Base-by-base conservation (phyloP, 2,888 invertebrate genomes). In the Patella depressa region DNA sequence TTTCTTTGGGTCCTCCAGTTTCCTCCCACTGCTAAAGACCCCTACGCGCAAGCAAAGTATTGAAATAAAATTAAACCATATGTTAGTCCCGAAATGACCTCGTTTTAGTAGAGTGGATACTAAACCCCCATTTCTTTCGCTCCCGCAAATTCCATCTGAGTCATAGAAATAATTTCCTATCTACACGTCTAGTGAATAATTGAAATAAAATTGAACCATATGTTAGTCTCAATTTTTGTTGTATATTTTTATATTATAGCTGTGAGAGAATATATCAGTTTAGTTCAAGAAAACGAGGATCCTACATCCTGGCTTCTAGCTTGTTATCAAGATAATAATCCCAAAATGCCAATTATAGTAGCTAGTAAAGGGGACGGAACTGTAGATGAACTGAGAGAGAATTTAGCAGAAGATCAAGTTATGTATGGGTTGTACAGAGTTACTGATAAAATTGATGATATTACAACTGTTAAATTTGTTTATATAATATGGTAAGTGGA, bases 401-500 rank as follows among this genome's bases (percentile, higher is more conserved):
- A 75, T 34, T 79, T 91, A 5, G 75, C 77, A 34, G 87, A 88
- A n/a, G 86, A 85, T 54, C 81, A 81, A 65, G 88, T 88, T 9
- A 88, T 89, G 87, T 91, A 89, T 78, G 89, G 85, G 7, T 81
- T 91, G 24, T 90, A 86, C 73, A 80, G 90, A 75, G 86, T 88
- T 15, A 86, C 86, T 3, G 90, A 90, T 82, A 82, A 81, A 1
- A 86, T 88, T 12, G 90, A 91, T 76, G 88, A 88, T 73, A 89
- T 90, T 74, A 83, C 84, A 19, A 91, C 89, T 2, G 90, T 90
- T 75, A 91, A 91, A 80, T 91, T 91, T 87, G 90, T 90, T 72
- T 90, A 86, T 78, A 88, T 91, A 65, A 85, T 84, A 9, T 91
- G 90, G 91, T 90, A 81, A 80, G 89, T 84, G 53, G 2, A 74